Percentiles rank a stretch among this genome's conserved stretches.
Conservation (phyloP, 1,140 invertebrate species). For the Drosophila setifemur region DNA sequence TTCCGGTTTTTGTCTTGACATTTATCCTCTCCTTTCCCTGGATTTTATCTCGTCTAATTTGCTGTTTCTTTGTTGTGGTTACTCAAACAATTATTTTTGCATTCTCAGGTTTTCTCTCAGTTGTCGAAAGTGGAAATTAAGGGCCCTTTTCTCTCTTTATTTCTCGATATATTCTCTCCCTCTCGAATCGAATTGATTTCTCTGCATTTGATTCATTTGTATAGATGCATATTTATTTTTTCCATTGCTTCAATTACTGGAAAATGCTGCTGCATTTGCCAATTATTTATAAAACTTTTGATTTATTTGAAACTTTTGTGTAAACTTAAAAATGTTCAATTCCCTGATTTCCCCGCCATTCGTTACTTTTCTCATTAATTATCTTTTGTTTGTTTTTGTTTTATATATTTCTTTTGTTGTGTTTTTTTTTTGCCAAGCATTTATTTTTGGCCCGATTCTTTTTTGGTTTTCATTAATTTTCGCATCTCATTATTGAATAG, state of each 20-base stretch:
- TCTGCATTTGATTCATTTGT: constrained; percentile 31
- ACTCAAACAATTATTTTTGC: constrained; percentile 63
- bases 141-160: background rate
- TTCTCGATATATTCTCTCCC: background rate
- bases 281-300: constrained; percentile 42
- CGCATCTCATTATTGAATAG: constrained; percentile 61
- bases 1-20: constrained; percentile 44
- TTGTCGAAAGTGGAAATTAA: constrained; percentile 23
- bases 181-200: constrained; percentile 2
- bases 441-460: constrained; percentile 37
- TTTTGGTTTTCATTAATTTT: constrained; percentile 56
- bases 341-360: constrained; percentile 42
- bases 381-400: constrained; percentile 55
- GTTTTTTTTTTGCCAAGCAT: constrained; percentile 31
- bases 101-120: constrained; percentile 7
- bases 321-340: constrained; percentile 19
- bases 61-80: constrained; percentile 53
- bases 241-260: constrained; percentile 39
- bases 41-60: constrained; percentile 50
- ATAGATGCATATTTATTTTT: constrained; percentile 8
- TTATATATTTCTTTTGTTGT: constrained; percentile 12
- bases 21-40: constrained; percentile 6
- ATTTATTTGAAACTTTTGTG: constrained; percentile 37
- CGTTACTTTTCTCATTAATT: constrained; percentile 51
- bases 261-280: constrained; percentile 4